Conservation (phyloP, 1,140 invertebrate species). For the Orchesella cincta region DNA sequence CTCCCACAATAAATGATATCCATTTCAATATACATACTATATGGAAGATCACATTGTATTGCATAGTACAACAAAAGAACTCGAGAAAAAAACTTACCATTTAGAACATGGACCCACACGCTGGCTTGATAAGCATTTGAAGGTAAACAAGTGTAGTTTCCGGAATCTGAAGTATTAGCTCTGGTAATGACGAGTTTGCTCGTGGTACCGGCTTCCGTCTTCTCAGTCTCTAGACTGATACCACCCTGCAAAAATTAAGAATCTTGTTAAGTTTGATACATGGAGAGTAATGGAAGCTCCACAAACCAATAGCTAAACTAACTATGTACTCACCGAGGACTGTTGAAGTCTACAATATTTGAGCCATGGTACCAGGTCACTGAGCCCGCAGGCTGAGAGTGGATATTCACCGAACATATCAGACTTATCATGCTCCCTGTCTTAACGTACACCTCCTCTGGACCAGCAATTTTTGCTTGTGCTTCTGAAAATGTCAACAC, state of each 20-base stretch:
- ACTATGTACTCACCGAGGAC: slow-evolving; percentile 61
- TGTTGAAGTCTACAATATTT: slow-evolving; percentile 80
- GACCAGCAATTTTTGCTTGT: slow-evolving; percentile 78
- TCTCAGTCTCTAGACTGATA: slow-evolving; percentile 87
- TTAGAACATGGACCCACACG: slow-evolving; percentile 83
- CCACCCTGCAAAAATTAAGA: slow-evolving; percentile 61
- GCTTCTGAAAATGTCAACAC: slow-evolving; percentile 66
- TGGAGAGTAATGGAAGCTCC: slow-evolving; percentile 9
- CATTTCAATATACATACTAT: background rate
- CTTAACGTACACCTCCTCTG: slow-evolving; percentile 85
- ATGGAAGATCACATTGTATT: background rate
- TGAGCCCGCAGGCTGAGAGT: slow-evolving; percentile 77
- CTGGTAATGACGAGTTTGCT: slow-evolving; percentile 85
- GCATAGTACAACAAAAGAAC: background rate
- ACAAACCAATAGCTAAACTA: slow-evolving; percentile 26
- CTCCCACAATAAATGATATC: background rate
- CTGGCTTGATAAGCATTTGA: slow-evolving; percentile 83
- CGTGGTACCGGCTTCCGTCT: slow-evolving; percentile 81
- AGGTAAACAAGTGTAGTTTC: slow-evolving; percentile 82
- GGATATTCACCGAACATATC: slow-evolving; percentile 82
- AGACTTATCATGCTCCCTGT: slow-evolving; percentile 86
- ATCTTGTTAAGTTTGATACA: slow-evolving; percentile 26
- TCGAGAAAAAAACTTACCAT: slow-evolving; percentile 66
- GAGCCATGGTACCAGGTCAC: slow-evolving; percentile 79
- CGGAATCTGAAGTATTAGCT: slow-evolving; percentile 79